Conservation (phyloP, 2,113 vertebrate species). For the Phylloscopus trochilus region DNA sequence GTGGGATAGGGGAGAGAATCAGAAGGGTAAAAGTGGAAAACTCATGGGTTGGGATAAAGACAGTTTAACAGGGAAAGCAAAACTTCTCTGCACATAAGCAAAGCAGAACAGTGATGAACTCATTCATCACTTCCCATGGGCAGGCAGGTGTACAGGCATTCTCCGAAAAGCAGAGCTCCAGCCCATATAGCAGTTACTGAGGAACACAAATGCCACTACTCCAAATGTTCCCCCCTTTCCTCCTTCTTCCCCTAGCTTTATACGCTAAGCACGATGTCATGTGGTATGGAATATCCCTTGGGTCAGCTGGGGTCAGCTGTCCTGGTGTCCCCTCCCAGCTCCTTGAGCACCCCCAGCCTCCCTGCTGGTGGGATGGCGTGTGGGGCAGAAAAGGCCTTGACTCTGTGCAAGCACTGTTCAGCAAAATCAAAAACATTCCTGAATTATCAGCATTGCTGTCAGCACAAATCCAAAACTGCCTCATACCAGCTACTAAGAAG, state of each 20-base stretch:
- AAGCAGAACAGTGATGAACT: background rate
- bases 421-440: background rate
- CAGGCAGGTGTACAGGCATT: background rate
- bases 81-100: background rate
- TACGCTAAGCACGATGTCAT: background rate
- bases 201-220: background rate
- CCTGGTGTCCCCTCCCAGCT: background rate
- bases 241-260: background rate
- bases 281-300: background rate
- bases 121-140: background rate
- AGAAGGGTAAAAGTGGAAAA: background rate
- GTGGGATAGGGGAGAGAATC: background rate
- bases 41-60: background rate
- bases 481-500: background rate
- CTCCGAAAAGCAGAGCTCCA: background rate
- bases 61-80: background rate
- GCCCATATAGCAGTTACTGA: fast-evolving
- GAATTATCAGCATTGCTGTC: background rate
- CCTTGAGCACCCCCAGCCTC: background rate
- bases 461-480: background rate
- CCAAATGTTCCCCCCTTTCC: background rate
- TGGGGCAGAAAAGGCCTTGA: background rate
- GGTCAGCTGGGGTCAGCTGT: background rate
- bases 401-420: background rate
- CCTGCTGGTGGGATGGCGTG: background rate